These are phyloP conservation scores for Notothenia coriiceps DNA, from an alignment of 2,113 vertebrate genomes.

Conservation along the genomic window DNA sequence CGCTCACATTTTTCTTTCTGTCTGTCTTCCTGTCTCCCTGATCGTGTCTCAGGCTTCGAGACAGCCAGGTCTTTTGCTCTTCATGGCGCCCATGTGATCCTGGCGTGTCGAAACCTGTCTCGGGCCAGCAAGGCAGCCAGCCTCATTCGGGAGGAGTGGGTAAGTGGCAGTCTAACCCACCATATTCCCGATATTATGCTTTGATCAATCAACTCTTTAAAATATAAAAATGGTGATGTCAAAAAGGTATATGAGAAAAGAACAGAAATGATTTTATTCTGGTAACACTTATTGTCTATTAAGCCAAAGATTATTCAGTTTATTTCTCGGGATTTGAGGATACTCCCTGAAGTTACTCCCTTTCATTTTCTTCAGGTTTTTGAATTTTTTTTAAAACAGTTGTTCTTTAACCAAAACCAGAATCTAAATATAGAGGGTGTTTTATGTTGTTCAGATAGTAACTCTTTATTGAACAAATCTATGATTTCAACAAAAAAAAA, in stretches of 20 bases:
- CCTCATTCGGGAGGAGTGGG: slow-evolving; percentile 92
- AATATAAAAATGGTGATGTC: neutral
- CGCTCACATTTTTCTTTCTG: slow-evolving; percentile 38
- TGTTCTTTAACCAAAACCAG: neutral
- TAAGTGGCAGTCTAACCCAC: slow-evolving; percentile 81
- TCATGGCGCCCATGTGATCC: slow-evolving; percentile 93
- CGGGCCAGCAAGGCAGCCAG: slow-evolving; percentile 87
- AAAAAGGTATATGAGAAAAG: neutral
- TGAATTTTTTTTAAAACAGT: neutral
- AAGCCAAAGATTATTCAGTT: neutral
- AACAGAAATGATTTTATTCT: neutral
- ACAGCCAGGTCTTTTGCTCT: slow-evolving; percentile 95
- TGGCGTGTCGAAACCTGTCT: slow-evolving; percentile 90
- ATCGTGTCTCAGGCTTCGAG: slow-evolving; percentile 89
- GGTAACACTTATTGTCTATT: neutral
- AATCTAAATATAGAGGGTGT: neutral
- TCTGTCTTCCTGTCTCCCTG: slow-evolving; percentile 6
- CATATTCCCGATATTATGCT: neutral
- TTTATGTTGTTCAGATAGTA: neutral
- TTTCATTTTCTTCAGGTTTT: neutral
- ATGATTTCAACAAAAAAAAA: neutral
- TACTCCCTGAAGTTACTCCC: neutral
- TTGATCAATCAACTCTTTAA: neutral
- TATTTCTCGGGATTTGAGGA: neutral
- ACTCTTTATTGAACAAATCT: neutral